These are phyloP conservation scores for Malachius bipustulatus DNA, from an alignment of 2,888 invertebrate genomes.

Conservation along the genomic window DNA sequence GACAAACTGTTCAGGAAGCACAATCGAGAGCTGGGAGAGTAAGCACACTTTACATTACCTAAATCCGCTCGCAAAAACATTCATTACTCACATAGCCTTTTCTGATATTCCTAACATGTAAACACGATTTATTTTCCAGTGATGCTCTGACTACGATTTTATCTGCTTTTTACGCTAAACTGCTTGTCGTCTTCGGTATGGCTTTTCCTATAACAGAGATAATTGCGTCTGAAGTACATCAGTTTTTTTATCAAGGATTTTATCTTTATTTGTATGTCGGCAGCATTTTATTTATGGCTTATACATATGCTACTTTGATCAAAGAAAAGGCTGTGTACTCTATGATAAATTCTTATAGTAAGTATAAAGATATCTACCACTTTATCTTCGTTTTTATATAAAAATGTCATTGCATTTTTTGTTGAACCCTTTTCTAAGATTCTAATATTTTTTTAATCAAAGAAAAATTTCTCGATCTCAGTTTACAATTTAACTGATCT, in stretches of 20 bases:
- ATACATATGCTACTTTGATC: conserved; percentile 61
- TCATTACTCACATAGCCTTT: too few relatives aligned
- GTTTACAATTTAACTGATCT: too few relatives aligned
- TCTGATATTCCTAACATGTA: background rate
- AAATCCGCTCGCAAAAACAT: too few relatives aligned
- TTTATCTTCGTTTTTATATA: too few relatives aligned
- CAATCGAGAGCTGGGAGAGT: conserved; percentile 40
- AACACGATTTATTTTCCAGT: conserved; percentile 34
- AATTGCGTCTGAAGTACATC: conserved; percentile 63
- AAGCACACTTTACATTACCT: conserved; percentile 21
- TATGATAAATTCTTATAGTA: conserved; percentile 10
- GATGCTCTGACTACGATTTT: conserved; percentile 61
- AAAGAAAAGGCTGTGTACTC: conserved; percentile 29
- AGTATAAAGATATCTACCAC: too few relatives aligned
- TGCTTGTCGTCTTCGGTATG: conserved; percentile 71
- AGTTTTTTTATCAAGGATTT: conserved; percentile 69
- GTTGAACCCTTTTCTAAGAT: too few relatives aligned
- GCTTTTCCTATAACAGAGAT: conserved; percentile 82
- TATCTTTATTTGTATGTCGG: conserved; percentile 71
- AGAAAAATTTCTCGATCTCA: too few relatives aligned
- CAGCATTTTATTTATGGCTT: conserved; percentile 65
- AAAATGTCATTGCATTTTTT: too few relatives aligned
- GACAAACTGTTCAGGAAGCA: conserved; percentile 21
- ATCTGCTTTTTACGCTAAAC: conserved; percentile 74
- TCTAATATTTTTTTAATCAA: too few relatives aligned